Base-by-base conservation (phyloP, 2,113 vertebrate species). In the Hirundichthys speculiger region DNA sequence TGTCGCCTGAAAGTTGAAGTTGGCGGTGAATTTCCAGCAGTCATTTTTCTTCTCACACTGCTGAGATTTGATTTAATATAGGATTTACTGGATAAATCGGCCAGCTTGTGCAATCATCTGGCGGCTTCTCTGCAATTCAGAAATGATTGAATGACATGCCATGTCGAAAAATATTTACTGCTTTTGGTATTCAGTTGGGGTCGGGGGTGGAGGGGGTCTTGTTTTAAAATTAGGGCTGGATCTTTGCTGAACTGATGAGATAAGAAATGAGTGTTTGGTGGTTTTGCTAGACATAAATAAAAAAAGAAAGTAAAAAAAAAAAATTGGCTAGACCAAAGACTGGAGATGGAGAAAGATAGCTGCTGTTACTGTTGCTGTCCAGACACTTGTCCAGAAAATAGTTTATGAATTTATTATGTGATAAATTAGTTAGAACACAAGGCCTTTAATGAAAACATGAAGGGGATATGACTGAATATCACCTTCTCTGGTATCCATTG, bases 41-140 rank as follows among this genome's bases (percentile, higher is more conserved):
- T 34, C n/a, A 16, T 34, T 75, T 14, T 55, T 34, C 50, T 19
- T 42, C 38, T 61, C 25, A 16, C 38, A 40, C 20, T 1, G 22
- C 38, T 49, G 18, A 62, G 40, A 43, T 49, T 54, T 34, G 30
- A 41, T 61, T 13, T 67, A 15, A 54, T 46, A 14, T 45, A 51
- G 6, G 65, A 34, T 42, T 24, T 13, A 14, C 5, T 21, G 11
- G 15, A 22, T 52, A 16, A 56, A 51, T 60, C 1, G 14, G 1
- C 12, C 7, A 52, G 38, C n/a, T 12, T 55, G 40, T 48, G 18
- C 13, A 61, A 12, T 53, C 7, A 1, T 55, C 41, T 18, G 34
- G 38, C 13, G 16, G 12, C 15, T 27, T 48, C 18, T 49, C 20
- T 61, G 45, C 16, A 12, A 48, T 22, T 39, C 45, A 48, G 30